Evolutionary conservation across 2,113 vertebrate genomes (phyloP), one percentile per base, ranked within the genome.

Genomic region (Butorides virescens): DNA sequence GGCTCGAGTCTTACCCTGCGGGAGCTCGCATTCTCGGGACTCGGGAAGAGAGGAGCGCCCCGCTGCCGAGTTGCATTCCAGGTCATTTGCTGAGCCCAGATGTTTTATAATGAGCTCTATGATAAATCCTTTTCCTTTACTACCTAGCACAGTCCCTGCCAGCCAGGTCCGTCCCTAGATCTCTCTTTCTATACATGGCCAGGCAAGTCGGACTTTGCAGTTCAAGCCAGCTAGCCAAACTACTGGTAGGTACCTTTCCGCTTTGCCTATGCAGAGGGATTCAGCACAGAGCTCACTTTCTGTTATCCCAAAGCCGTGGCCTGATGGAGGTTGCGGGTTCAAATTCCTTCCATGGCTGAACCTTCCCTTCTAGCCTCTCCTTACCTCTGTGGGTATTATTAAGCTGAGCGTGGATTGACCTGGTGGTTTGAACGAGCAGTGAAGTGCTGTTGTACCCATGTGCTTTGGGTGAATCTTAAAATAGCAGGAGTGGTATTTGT

Each of bases 71-170:
- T 13, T 86, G 36, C 98, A 98, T 98, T 98, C 97, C 97, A 97
- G 97, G 79, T 92, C 94, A 20, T 95, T 93, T 90, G 87, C 97
- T 75, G 92, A 96, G 97, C 97, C 97, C 98, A 98, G 97, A 98
- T 98, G 98, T 98, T 98, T 96, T 80, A 95, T 93, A 94, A 97
- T 91, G 95, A 95, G 96, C 92, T 73, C 92, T 26, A 15, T 46
- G 88, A 92, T 42, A 95, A 93, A 96, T 94, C 91, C 94, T 93
- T 85, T 77, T 39, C 90, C 92, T 84, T 74, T 53, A n/a, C 82
- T 61, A 47, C 93, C 9, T 23, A 90, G 86, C 91, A 36, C 82
- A 29, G 94, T 37, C 94, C 39, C 47, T 85, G 86, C 94, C 98
- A 97, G 91, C 56, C 84, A 37, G 76, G 50, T 74, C 86, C 16